Conservation (phyloP, 2,797 vertebrate species). For the Neosilurus hyrtlii region DNA sequence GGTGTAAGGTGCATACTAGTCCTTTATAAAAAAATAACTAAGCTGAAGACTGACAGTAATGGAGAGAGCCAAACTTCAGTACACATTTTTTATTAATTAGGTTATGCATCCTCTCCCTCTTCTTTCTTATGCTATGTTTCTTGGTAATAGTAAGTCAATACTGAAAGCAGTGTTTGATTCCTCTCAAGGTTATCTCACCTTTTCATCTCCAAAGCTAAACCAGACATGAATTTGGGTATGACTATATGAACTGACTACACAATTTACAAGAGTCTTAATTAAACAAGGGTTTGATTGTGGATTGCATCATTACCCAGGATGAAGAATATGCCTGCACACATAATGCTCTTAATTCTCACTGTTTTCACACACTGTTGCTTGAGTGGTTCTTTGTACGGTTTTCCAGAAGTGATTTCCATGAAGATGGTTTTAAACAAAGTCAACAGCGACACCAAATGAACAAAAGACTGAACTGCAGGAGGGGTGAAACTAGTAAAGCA, state of each 20-base stretch:
- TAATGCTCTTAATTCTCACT: background rate
- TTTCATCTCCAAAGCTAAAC: background rate
- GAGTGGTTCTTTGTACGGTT: background rate
- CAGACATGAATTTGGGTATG: background rate
- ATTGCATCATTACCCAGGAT: background rate
- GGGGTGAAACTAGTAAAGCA: background rate
- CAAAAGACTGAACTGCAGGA: conserved; percentile 1
- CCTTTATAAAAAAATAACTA: background rate
- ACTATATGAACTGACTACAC: background rate
- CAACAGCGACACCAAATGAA: conserved; percentile 19
- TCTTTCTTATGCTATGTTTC: background rate
- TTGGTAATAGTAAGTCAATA: background rate
- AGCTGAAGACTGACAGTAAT: background rate
- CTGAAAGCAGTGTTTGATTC: background rate
- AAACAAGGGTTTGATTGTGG: background rate
- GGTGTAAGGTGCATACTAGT: background rate
- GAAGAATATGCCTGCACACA: background rate
- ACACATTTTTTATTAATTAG: background rate
- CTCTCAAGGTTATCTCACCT: too few species aligned
- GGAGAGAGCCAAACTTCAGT: background rate
- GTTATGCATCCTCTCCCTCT: background rate
- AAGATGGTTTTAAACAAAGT: background rate
- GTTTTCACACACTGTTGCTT: background rate
- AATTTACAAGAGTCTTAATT: background rate
- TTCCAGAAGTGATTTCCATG: background rate